Base-by-base conservation (phyloP, 2,797 vertebrate species). In the Spondyliosoma cantharus region DNA sequence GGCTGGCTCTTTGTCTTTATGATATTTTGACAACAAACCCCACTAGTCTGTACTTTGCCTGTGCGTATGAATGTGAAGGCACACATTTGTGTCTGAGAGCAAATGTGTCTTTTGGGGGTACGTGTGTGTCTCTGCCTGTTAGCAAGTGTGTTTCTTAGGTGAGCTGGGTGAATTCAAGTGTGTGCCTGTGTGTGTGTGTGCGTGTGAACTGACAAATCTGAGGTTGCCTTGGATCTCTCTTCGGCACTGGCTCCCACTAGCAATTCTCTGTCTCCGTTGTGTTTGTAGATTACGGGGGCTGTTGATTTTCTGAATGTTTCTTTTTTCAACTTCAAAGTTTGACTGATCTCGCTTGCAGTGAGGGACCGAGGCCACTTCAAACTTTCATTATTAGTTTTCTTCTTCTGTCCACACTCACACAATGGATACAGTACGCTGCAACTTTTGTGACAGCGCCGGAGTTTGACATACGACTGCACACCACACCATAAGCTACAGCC, bases 261-360 rank as follows among this genome's bases (percentile, higher is more conserved):
- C 86, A 66, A 59, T 80, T 78, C 80, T 75, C 79, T 76, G 78
- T 85, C 83, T 89, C 86, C 73, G 88, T 81, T 91, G 93, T 89
- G 90, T 92, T 93, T 92, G 89, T 88, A 93, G 91, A 94, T 94
- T 91, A 90, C 82, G 91, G 86, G 52, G 71, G 65, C 82, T 89
- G 92, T 92, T 92, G 92, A 91, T 92, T 93, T 53, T 87, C 89
- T 68, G 81, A 81, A 90, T 87, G 77, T 87, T 89, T 86, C 86
- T 90, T 76, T 85, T 83, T 85, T 85, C 66, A 64, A 81, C 86
- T 92, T 93, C 91, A 92, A 93, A 93, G 90, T 90, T 88, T 68
- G 89, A 91, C 82, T 90, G 90, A 92, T 93, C 81, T 85, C 15
- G 58, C 86, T 86, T 24, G 86, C 80, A 84, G 77, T 84, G 29